phyloP scores from a whole-genome alignment of 2,888 invertebrate genomes.

The Tetranychus truncatus region DNA sequence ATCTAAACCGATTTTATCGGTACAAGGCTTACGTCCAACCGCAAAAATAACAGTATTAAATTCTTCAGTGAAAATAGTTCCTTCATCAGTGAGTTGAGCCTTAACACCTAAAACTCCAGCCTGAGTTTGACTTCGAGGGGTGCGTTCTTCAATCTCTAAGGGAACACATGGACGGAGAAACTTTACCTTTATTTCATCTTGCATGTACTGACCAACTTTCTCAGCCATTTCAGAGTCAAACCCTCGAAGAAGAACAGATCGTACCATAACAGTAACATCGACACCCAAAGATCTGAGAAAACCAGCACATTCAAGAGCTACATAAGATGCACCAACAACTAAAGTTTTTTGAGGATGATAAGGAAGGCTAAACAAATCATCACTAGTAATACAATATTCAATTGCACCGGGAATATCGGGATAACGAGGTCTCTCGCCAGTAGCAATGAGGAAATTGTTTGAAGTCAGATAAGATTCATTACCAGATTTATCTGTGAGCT shows the following conservation, averaged over 20 bases:
- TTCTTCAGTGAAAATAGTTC: conserved; percentile 34
- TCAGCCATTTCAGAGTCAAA: conserved; percentile 44
- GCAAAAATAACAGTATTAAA: conserved; percentile 44
- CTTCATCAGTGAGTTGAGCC: conserved; percentile 29
- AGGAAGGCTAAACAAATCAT: conserved; percentile 72
- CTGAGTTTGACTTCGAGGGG: conserved; percentile 10
- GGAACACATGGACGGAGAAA: conserved; percentile 37
- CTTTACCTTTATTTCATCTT: conserved; percentile 34
- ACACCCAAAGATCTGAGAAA: conserved; percentile 71
- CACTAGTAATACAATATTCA: conserved; percentile 72
- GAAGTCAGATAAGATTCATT: conserved; percentile 49
- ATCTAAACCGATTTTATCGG: conserved; percentile 40
- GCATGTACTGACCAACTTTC: conserved; percentile 38
- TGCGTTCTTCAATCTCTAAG: conserved; percentile 39
- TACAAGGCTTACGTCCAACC: conserved; percentile 42
- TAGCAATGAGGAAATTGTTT: conserved; percentile 63
- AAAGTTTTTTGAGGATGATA: conserved; percentile 71
- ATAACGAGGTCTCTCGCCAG: conserved; percentile 77
- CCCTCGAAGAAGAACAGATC: conserved; percentile 42
- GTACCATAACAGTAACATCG: conserved; percentile 37
- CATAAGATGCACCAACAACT: conserved; percentile 62
- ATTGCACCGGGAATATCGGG: conserved; percentile 60
- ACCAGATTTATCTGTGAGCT: conserved; percentile 44
- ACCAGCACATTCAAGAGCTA: conserved; percentile 82
- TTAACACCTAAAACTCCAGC: conserved; percentile 30